Percentiles rank a stretch among this genome's conserved stretches.
These are phyloP conservation scores for Amphipyra berbera DNA, from an alignment of 2,888 invertebrate species.

Conservation along the genomic window DNA sequence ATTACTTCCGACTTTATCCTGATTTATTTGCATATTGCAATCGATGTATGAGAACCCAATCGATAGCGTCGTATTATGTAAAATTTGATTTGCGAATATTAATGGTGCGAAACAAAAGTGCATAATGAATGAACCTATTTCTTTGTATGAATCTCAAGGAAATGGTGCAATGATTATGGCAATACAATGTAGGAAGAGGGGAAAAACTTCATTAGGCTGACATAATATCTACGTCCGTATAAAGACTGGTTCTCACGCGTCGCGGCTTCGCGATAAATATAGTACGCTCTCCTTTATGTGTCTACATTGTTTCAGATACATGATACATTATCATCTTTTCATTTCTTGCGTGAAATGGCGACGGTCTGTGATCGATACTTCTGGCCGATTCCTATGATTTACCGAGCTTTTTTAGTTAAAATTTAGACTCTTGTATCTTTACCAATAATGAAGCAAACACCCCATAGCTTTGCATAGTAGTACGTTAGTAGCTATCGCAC, in stretches of 20 bases:
- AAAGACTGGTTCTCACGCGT: conserved; percentile 40
- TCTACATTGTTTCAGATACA: conserved; percentile 23
- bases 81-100: conserved; percentile 23
- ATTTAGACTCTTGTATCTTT: no score
- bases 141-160: conserved; percentile 39
- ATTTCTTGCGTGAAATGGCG: conserved; percentile 16
- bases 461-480: no score
- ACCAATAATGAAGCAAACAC: no score
- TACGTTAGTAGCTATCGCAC: no score
- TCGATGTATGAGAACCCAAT: conserved; percentile 55
- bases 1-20: conserved; percentile 75
- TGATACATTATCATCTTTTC: conserved; percentile 35
- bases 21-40: conserved; percentile 66
- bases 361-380: conserved; percentile 9
- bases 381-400: no score
- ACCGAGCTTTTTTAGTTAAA: no score
- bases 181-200: conserved; percentile 34
- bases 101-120: conserved; percentile 34
- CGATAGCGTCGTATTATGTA: conserved; percentile 36
- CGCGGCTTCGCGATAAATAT: conserved; percentile 34
- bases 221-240: conserved; percentile 41
- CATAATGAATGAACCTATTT: conserved; percentile 18
- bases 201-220: conserved; percentile 47
- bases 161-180: conserved; percentile 40
- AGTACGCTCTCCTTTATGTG: conserved; percentile 20